A percentile compares a stretch with the other conserved stretches of the same genome.
These are phyloP conservation scores for Drosophila chauvacae DNA, from an alignment of 1,140 invertebrate genomes.

Conservation along the genomic window DNA sequence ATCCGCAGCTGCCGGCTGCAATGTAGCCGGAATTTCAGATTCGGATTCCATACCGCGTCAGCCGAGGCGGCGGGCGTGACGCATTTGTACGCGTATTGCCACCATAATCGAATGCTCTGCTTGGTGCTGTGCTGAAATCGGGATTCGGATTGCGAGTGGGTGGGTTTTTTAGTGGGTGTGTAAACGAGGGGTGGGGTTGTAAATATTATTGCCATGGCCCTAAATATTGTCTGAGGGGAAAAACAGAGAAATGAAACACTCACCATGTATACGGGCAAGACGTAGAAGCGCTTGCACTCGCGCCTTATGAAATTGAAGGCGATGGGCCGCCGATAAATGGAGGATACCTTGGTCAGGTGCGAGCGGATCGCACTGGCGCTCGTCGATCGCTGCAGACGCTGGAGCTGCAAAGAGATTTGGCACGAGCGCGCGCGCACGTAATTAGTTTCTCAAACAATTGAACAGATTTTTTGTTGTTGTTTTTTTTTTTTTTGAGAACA, in stretches of 20 bases:
- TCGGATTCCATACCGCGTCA: conserved; percentile 56
- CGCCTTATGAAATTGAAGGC: conserved; percentile 72
- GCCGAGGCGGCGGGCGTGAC: conserved; percentile 52
- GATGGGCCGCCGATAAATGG: conserved; percentile 69
- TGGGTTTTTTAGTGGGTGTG: conserved; percentile 11
- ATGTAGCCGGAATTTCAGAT: conserved; percentile 74
- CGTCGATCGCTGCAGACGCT: conserved; percentile 63
- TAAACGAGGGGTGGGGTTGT: background rate
- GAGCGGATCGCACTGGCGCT: conserved; percentile 73
- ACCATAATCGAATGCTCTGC: conserved; percentile 70
- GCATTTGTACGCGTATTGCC: conserved; percentile 75
- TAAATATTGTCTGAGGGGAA: conserved; percentile 29
- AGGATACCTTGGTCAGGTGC: conserved; percentile 74
- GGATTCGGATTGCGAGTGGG: conserved; percentile 29
- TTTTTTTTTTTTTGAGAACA: conserved; percentile 16
- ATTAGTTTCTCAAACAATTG: conserved; percentile 71
- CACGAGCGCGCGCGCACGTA: conserved; percentile 38
- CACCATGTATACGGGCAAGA: conserved; percentile 74
- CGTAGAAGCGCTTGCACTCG: conserved; percentile 73
- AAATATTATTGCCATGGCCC: conserved; percentile 48
- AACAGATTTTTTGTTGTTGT: conserved; percentile 29
- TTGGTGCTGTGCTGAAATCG: conserved; percentile 68
- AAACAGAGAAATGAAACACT: conserved; percentile 34
- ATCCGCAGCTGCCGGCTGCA: too few relatives aligned
- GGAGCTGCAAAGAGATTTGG: conserved; percentile 43